phyloP scores from a whole-genome alignment of 2,797 vertebrate genomes.

The Picus viridis region DNA sequence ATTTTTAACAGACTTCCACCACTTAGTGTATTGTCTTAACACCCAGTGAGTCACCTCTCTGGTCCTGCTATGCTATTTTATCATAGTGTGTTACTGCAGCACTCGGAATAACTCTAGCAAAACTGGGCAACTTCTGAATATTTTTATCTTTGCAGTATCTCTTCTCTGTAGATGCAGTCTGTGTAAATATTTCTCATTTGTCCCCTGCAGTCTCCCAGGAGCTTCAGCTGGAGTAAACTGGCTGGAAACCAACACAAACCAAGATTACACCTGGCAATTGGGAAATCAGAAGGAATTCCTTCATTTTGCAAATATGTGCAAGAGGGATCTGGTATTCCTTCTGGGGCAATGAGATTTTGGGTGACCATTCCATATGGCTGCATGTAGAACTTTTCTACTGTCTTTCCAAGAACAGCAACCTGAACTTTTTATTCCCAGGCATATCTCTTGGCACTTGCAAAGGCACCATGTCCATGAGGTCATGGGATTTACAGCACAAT shows the following conservation, averaged over 20 bases:
- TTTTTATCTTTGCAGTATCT: conserved; percentile 21
- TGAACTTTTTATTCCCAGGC: background rate
- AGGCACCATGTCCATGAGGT: background rate
- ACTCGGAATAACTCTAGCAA: background rate
- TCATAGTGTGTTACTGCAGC: background rate
- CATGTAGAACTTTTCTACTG: background rate
- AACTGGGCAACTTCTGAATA: background rate
- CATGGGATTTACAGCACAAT: background rate
- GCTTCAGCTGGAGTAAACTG: background rate
- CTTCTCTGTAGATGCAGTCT: background rate
- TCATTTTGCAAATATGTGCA: background rate
- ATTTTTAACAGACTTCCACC: background rate
- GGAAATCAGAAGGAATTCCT: background rate
- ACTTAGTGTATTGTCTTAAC: background rate
- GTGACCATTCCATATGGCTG: no score
- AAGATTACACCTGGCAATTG: conserved; percentile 6
- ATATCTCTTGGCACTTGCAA: background rate
- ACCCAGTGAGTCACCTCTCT: background rate
- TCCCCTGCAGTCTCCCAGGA: conserved; percentile 1
- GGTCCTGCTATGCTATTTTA: background rate
- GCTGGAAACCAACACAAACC: conserved; percentile 26
- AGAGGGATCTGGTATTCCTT: background rate
- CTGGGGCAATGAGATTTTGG: no score
- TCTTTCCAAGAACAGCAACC: background rate
- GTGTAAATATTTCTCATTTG: conserved; percentile 33